Conservation (phyloP, 2,797 vertebrate genomes). For the Lagocephalus sceleratus region DNA sequence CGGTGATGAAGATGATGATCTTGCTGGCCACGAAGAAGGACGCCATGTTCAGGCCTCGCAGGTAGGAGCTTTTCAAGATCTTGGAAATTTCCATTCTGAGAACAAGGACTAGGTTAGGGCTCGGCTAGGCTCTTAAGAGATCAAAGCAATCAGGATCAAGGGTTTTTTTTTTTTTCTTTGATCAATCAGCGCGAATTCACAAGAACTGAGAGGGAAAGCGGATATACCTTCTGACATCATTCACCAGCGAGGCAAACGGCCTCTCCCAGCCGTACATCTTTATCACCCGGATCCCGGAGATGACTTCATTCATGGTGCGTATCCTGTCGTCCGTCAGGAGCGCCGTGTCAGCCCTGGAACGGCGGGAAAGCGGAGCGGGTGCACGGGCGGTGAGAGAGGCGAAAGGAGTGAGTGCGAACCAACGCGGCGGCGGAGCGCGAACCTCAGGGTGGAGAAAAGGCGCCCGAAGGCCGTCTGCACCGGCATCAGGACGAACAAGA, state of each 20-base stretch:
- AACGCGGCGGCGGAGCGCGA: not conserved
- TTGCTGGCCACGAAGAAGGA: conserved; percentile 92
- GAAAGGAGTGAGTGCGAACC: not conserved
- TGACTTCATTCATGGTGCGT: conserved; percentile 94
- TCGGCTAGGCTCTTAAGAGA: too few species aligned
- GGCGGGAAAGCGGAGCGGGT: conserved; percentile 1
- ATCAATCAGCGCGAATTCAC: not conserved
- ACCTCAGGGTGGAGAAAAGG: conserved; percentile 86
- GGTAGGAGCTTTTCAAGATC: conserved; percentile 90
- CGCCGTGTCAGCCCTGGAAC: conserved; percentile 84
- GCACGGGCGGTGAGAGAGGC: not conserved
- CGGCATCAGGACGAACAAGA: conserved; percentile 86
- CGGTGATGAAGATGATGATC: conserved; percentile 89
- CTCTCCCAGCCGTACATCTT: conserved; percentile 99
- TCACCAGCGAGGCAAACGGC: conserved; percentile 84
- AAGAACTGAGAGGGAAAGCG: not conserved
- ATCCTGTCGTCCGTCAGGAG: conserved; percentile 86
- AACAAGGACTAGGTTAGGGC: not conserved
- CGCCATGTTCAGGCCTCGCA: conserved; percentile 92
- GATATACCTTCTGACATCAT: conserved; percentile 83
- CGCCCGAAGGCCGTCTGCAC: conserved; percentile 83
- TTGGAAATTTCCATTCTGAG: conserved; percentile 89
- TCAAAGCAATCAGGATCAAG: not conserved
- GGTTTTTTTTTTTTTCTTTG: not conserved
- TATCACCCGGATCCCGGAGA: conserved; percentile 92